Conservation (phyloP, 1,140 invertebrate genomes). For the silkworm (Bombyx mori) region DNA sequence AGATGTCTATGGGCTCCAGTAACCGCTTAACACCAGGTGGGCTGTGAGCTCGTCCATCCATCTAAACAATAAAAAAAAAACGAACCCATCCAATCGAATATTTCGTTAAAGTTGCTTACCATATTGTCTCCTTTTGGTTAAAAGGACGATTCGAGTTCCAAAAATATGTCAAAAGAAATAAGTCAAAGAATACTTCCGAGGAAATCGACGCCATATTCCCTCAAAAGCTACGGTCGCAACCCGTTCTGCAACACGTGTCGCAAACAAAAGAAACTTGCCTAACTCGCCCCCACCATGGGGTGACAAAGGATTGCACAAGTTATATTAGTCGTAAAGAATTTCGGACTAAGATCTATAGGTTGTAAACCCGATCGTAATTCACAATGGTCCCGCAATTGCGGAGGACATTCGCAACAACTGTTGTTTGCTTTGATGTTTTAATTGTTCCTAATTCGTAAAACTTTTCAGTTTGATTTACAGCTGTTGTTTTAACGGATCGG, state of each 20-base stretch:
- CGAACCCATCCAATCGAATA: neutral
- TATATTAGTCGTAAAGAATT: conserved; percentile 69
- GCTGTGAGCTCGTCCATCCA: too few relatives aligned
- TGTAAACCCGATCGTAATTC: conserved; percentile 63
- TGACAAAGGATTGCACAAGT: conserved; percentile 60
- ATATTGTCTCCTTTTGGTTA: conserved; percentile 10
- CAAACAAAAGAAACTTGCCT: conserved; percentile 66
- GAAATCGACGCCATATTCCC: conserved; percentile 41
- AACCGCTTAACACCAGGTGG: too few relatives aligned
- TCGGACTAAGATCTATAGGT: conserved; percentile 62
- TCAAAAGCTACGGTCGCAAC: conserved; percentile 63
- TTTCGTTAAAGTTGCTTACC: neutral
- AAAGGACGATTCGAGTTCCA: conserved; percentile 22
- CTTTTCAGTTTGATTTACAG: conserved; percentile 59
- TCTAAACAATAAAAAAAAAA: neutral
- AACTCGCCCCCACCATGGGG: conserved; percentile 32
- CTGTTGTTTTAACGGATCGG: conserved; percentile 44
- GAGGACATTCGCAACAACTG: conserved; percentile 67
- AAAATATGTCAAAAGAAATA: conserved; percentile 36
- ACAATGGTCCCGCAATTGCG: conserved; percentile 61
- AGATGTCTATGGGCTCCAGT: too few relatives aligned
- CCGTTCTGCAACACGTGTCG: conserved; percentile 67
- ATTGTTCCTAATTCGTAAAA: conserved; percentile 69
- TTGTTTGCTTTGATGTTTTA: conserved; percentile 67
- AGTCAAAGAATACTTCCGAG: conserved; percentile 26